Conservation (phyloP, 1,140 invertebrate genomes). For the Cotesia glomerata region DNA sequence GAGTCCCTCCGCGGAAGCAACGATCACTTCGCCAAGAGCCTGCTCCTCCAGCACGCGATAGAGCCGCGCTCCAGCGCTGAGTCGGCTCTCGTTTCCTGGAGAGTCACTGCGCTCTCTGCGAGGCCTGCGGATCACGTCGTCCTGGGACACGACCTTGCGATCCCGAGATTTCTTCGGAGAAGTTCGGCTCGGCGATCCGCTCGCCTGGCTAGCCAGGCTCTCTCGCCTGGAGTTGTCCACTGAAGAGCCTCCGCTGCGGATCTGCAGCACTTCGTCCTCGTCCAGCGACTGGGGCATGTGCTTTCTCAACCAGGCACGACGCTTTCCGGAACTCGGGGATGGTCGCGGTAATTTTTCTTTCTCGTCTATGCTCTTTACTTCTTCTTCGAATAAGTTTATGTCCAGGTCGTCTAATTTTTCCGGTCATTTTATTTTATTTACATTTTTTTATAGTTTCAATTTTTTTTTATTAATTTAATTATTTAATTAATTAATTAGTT, state of each 20-base stretch:
- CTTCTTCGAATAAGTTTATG: slow-evolving; percentile 56
- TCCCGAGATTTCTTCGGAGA: slow-evolving; percentile 49
- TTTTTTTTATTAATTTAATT: no score
- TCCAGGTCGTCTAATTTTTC: slow-evolving; percentile 61
- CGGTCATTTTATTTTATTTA: slow-evolving; percentile 24
- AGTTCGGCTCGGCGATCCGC: slow-evolving; percentile 49
- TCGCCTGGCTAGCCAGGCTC: slow-evolving; percentile 45
- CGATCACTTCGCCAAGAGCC: slow-evolving; percentile 51
- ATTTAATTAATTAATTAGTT: no score
- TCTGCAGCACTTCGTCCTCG: slow-evolving; percentile 45
- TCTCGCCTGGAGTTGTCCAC: slow-evolving; percentile 51
- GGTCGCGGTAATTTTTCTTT: slow-evolving; percentile 35
- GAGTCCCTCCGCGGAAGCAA: slow-evolving; percentile 39
- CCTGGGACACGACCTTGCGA: slow-evolving; percentile 23
- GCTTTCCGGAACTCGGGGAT: slow-evolving; percentile 38
- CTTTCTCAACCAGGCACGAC: slow-evolving; percentile 56
- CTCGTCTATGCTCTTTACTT: slow-evolving; percentile 46
- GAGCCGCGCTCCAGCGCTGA: slow-evolving; percentile 52
- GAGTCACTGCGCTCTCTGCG: slow-evolving; percentile 45
- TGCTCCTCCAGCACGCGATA: slow-evolving; percentile 61
- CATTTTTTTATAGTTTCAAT: slow-evolving; percentile 7
- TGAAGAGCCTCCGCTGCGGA: slow-evolving; percentile 37
- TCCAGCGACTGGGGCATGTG: slow-evolving; percentile 50
- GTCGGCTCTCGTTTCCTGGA: slow-evolving; percentile 46
- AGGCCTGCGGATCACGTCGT: slow-evolving; percentile 39